Percentiles rank a stretch among this genome's conserved stretches.
These are phyloP conservation scores for Rhynchopsitta pachyrhyncha DNA, from an alignment of 2,113 vertebrate genomes.

Conservation along the genomic window DNA sequence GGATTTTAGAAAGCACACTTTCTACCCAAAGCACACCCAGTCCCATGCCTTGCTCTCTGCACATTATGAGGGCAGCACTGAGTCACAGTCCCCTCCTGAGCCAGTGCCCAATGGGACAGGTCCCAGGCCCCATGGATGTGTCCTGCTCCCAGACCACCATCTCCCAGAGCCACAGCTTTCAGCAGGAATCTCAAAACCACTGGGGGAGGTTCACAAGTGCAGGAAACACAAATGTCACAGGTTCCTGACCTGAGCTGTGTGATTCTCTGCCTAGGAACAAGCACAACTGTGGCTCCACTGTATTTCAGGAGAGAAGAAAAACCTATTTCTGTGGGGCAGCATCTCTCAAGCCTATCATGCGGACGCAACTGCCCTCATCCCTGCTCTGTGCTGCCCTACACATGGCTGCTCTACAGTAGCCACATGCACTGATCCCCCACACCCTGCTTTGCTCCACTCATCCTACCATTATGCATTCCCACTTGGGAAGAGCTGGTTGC, in stretches of 20 bases:
- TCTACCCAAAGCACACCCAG: neutral
- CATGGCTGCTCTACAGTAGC: accelerated
- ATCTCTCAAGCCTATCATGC: neutral
- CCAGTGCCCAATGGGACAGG: accelerated
- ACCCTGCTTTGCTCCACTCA: neutral
- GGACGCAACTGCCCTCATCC: neutral
- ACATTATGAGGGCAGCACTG: neutral
- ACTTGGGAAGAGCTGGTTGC: accelerated
- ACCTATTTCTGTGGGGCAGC: neutral
- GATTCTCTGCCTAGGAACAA: neutral
- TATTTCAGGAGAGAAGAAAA: neutral
- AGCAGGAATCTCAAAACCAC: neutral
- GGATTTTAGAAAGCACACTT: neutral
- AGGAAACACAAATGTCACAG: neutral
- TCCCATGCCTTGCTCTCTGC: neutral
- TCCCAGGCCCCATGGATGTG: accelerated
- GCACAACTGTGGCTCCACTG: accelerated
- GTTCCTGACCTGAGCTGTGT: accelerated
- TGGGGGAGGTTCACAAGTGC: neutral
- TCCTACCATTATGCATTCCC: neutral
- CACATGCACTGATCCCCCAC: accelerated
- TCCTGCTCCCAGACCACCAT: neutral
- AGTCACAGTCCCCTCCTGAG: accelerated
- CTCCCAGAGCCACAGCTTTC: neutral
- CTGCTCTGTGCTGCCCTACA: neutral